A percentile compares a stretch with the other conserved stretches of the same genome.
These are phyloP conservation scores for Cheracebus regulus DNA, from an alignment of 2,797 vertebrate genomes.

Conservation along the genomic window DNA sequence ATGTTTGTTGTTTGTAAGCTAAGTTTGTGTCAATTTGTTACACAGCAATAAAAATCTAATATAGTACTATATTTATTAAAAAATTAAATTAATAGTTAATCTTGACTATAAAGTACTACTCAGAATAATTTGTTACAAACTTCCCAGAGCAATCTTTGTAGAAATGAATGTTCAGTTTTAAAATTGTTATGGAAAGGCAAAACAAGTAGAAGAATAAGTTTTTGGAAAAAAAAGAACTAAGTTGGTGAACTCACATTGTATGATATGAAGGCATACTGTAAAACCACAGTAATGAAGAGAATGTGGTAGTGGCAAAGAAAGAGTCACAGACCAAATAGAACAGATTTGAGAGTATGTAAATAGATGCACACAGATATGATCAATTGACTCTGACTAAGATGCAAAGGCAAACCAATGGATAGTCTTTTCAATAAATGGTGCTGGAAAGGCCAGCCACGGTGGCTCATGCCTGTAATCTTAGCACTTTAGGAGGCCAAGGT, in stretches of 20 bases:
- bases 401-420: slow-evolving; percentile 25
- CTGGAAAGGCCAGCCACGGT: not conserved
- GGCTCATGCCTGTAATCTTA: too few species aligned
- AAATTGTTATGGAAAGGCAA: not conserved
- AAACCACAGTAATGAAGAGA: not conserved
- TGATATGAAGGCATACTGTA: not conserved
- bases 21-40: not conserved
- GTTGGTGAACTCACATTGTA: not conserved
- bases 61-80: not conserved
- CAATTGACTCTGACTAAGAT: not conserved
- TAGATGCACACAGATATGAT: not conserved
- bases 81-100: slow-evolving; percentile 30
- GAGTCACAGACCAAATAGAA: not conserved
- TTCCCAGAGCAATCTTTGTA: not conserved
- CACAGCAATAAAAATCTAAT: not conserved
- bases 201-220: not conserved
- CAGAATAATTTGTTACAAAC: not conserved
- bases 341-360: not conserved
- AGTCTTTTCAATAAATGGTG: not conserved
- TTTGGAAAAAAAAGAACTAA: not conserved
- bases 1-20: not conserved
- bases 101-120: not conserved
- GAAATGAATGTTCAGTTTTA: not conserved
- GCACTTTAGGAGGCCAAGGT: too few species aligned
- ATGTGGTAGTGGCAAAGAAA: not conserved